Base-by-base conservation (phyloP, 2,888 invertebrate species). In the Hirtodrosophila histrioides region DNA sequence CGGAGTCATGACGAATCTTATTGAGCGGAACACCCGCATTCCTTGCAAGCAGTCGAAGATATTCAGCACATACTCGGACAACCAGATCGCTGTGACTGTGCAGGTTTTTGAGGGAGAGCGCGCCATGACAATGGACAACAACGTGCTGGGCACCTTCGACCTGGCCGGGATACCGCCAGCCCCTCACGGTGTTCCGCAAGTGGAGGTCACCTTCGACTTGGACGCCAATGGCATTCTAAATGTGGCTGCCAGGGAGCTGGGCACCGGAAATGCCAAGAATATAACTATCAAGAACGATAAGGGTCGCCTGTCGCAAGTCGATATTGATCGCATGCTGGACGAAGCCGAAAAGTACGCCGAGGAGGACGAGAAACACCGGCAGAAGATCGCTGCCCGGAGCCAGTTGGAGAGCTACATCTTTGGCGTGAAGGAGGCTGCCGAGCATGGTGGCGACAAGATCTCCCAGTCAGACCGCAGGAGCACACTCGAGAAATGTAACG, bases 201-300 rank as follows among this genome's bases (percentile, higher is more conserved):
- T 95, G 92, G 98, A 96, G 89, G 96, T 96, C 24, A 96, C 96
- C 39, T 96, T 96, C 89, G 91, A 91, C 48, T 94, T 95, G 88
- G 98, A 99, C 88, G 98, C 98, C 45, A 98, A 99, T 92, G 98
- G 99, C 89, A 99, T 99, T 91, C 92, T 99, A 68, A 97, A 97
- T 90, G 97, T 97, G 1, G 94, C 95, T 0, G 97, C 97, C 17
- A 94, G 94, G 69, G 94, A 94, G 69, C 94, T 93, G 90, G 93
- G 94, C 83, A 93, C 94, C 0, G 94, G 93, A 27, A 95, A 95
- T 72, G 94, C 93, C 65, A 95, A 94, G 90, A 95, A 95, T 88
- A 96, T 97, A 69, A 95, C 95, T 43, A 97, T 97, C 69, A 95
- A 95, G 89, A 97, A 96, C 92, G 96, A 97, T 92, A 95, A 95